Evolutionary conservation across 2,113 vertebrate genomes (phyloP), one percentile per base, ranked within the genome.

Genomic region (Salvelinus sp.): DNA sequence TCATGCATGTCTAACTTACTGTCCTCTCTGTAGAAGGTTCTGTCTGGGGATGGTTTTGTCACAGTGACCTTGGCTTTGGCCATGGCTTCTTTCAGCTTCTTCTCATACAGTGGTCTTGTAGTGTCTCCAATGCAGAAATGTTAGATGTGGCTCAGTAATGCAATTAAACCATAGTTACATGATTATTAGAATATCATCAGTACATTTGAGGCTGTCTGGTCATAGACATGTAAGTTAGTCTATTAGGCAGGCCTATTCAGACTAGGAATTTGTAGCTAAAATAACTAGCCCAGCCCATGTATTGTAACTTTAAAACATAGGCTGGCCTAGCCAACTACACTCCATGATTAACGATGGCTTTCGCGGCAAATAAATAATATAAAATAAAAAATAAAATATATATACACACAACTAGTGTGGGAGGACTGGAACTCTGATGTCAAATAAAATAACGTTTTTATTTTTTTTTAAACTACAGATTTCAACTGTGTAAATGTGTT

Each of bases 61-160:
- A 47, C 22, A 0, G 57, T 16, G 54, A 0, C 82, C 23, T 72
- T 89, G 20, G 57, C 73, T 74, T 89, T 91, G 64, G 81, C 71
- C 87, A 94, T 93, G 16, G 90, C 90, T 38, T 92, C 90, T 76
- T 62, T 91, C 33, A 93, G 80, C 76, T 93, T 93, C 81, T 80
- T 93, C 83, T 92, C 91, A 60, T 94, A 94, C 64, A 94, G 85
- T 60, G 66, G 3, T 88, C 91, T 92, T 76, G 93, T 94, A 73
- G 85, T 70, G 4, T 82, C 93, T 93, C 38, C 3, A 28, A 47
- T 2, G n/a, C 58, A 62, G n/a, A 62, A 54, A 54, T 18, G 50
- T 62, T 23, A 62, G n/a, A 10, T 44, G 38, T 44, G 38, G 38
- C 38, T 44, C 9, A 44, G 38, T 44, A 44, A 44, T 10, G 38